Base-by-base conservation (phyloP, 1,140 invertebrate species). In the Helicoverpa zea region DNA sequence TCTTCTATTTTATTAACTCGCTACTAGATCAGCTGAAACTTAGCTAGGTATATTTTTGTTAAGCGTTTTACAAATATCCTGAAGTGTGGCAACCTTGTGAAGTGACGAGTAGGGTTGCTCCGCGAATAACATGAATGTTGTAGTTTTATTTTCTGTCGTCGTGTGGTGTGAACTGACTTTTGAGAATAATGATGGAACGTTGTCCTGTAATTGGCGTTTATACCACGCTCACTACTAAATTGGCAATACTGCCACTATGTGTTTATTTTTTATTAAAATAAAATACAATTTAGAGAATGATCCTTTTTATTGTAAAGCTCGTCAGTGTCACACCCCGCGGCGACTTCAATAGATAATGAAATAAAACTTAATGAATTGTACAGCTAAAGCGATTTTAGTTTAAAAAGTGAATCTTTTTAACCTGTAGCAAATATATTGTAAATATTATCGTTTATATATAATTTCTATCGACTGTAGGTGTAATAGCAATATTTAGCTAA, bases 11-110 rank as follows among this genome's bases (percentile, higher is more conserved):
- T 90, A 89, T 90, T 89, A 84, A 82, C 81, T 85, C 72, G 83
- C 78, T 81, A 79, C 80, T 84, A 72, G 79, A 52, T 56, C 74
- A 84, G 85, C 72, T 84, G 76, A 87, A 82, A 82, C 83, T 81
- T 91, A 92, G 92, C 86, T 91, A 88, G 88, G 86, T 92, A 92
- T 93, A 92, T 91, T 92, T 89, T 92, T 94, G 90, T 92, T 92
- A 90, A 90, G 88, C 87, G 87, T 91, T 89, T 92, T 79, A 90
- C 86, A 90, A 87, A 78, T 81, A 76, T 49, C 52, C 30, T 64
- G 49, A 61, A 30, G 23, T 4, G 43, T 13, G 61, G 11, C 61
- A 64, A 29, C 74, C 59, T 49, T 77, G 16, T 1, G 10, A 4
- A 14, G 74, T 35, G 43, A 23, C 29, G 3, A 14, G 14, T 66